Evolutionary conservation across 2,113 vertebrate species (phyloP).

Genomic region (Micronycteris hirsuta): DNA sequence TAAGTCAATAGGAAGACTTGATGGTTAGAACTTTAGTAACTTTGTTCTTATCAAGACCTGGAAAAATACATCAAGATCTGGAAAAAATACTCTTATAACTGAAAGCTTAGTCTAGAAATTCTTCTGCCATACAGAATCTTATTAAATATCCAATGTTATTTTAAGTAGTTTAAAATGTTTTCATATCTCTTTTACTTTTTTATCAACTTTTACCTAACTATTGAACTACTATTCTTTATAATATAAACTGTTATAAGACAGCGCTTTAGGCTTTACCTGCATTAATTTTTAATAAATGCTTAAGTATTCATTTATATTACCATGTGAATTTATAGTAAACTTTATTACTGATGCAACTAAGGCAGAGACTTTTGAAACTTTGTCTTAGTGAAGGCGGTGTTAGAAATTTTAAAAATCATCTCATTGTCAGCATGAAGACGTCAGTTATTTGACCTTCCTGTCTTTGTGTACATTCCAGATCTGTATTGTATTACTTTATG

Average conservation of each 20-base stretch:
- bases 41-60: not conserved
- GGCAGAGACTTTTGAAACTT: not conserved
- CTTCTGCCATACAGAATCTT: not conserved
- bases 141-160: not conserved
- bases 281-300: not conserved
- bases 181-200: not conserved
- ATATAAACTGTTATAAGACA: not conserved
- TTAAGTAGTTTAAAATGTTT: not conserved
- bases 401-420: not conserved
- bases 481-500: not conserved
- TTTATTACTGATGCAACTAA: not conserved
- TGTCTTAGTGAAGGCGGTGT: not conserved
- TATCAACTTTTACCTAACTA: not conserved
- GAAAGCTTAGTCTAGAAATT: not conserved
- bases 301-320: not conserved
- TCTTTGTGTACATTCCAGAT: not conserved
- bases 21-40: not conserved
- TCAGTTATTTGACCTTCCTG: not conserved
- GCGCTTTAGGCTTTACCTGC: not conserved
- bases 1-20: not conserved
- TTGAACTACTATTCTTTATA: not conserved
- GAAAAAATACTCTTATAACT: not conserved
- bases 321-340: not conserved
- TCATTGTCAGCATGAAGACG: not conserved
- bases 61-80: not conserved